These are phyloP conservation scores for Terebella lapidaria DNA, from an alignment of 2,888 invertebrate genomes.

Conservation along the genomic window DNA sequence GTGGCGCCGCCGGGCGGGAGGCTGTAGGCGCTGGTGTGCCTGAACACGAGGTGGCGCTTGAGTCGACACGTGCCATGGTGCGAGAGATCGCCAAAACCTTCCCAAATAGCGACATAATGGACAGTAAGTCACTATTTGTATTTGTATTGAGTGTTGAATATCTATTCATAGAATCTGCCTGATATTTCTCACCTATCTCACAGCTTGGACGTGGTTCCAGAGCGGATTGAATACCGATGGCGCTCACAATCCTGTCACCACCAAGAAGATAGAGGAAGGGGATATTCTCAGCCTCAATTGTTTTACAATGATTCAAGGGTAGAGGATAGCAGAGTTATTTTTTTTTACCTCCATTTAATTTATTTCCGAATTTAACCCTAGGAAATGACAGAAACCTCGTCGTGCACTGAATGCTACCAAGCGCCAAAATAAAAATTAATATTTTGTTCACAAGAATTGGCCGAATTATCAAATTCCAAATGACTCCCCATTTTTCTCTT, in stretches of 20 bases:
- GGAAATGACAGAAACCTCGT: no score
- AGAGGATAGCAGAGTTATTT: no score
- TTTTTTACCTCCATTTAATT: no score
- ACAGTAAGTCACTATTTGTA: slow-evolving; percentile 19
- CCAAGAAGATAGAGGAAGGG: slow-evolving; percentile 15
- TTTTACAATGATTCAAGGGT: slow-evolving; percentile 22
- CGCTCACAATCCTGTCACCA: slow-evolving; percentile 23
- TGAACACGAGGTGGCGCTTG: slow-evolving; percentile 21
- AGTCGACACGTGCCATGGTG: slow-evolving; percentile 12
- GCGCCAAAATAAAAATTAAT: no score
- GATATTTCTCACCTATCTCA: slow-evolving; percentile 5
- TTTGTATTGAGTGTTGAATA: no score
- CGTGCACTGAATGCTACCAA: no score
- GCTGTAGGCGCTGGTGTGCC: slow-evolving; percentile 14
- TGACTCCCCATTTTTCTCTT: no score
- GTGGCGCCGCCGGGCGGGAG: slow-evolving; percentile 14
- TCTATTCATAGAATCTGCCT: no score
- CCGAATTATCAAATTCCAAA: no score
- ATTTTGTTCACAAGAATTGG: no score
- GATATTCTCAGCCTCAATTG: slow-evolving; percentile 22
- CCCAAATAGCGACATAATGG: slow-evolving; percentile 12
- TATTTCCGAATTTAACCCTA: no score
- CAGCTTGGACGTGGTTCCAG: slow-evolving; percentile 24
- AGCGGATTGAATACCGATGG: slow-evolving; percentile 24
- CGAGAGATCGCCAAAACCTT: slow-evolving; percentile 17